Evolutionary conservation across 2,888 invertebrate species (phyloP).

Genomic region (Punctoribates punctum): DNA sequence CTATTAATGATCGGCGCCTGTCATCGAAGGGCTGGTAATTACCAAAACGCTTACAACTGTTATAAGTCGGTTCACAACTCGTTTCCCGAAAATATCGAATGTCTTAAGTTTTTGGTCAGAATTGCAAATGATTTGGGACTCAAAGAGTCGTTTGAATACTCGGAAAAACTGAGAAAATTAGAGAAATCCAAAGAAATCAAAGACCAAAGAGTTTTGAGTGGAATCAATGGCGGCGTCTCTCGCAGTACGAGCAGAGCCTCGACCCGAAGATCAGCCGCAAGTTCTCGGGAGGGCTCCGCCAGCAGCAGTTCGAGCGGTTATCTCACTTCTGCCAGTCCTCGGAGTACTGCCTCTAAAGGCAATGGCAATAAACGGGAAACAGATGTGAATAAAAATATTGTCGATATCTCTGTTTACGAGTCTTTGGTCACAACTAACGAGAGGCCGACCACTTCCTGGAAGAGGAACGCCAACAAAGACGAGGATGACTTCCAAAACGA

Average conservation of each 20-base stretch:
- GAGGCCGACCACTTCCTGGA: slow-evolving; percentile 44
- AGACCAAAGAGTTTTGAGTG: slow-evolving; percentile 54
- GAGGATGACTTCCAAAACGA: slow-evolving; percentile 44
- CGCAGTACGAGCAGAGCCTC: slow-evolving; percentile 31
- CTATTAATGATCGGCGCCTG: slow-evolving; percentile 80
- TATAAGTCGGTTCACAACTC: slow-evolving; percentile 79
- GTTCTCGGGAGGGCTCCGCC: slow-evolving; percentile 47
- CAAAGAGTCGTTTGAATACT: slow-evolving; percentile 80
- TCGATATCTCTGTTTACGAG: slow-evolving; percentile 37
- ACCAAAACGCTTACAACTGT: slow-evolving; percentile 73
- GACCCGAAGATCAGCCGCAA: slow-evolving; percentile 26
- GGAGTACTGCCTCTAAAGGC: slow-evolving; percentile 27
- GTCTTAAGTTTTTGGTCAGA: slow-evolving; percentile 81
- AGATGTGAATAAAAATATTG: slow-evolving; percentile 31
- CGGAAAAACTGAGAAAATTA: slow-evolving; percentile 74
- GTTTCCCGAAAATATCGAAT: slow-evolving; percentile 93
- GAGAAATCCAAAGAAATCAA: slow-evolving; percentile 56
- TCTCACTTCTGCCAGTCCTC: slow-evolving; percentile 31
- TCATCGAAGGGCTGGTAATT: slow-evolving; percentile 74
- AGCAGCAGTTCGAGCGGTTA: slow-evolving; percentile 45
- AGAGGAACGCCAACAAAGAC: slow-evolving; percentile 25
- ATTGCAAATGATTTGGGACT: slow-evolving; percentile 84
- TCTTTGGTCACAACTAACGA: slow-evolving; percentile 34
- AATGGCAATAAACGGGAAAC: slow-evolving; percentile 4
- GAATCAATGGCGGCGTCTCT: slow-evolving; percentile 51